These are phyloP conservation scores for Oxyruncus cristatus DNA, from an alignment of 2,113 vertebrate species.

Conservation along the genomic window DNA sequence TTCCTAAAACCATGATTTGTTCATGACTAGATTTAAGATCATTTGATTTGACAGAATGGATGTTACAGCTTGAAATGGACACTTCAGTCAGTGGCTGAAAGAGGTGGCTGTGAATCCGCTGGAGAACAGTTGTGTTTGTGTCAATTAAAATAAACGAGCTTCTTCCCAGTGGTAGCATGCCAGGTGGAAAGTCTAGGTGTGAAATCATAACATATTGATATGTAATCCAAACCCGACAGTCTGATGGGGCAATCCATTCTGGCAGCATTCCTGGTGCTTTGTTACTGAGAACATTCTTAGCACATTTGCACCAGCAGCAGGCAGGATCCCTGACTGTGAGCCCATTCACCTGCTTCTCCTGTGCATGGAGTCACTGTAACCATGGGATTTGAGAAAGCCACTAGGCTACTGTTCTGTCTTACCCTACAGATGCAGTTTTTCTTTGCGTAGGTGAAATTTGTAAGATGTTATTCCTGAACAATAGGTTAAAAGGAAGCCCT, in stretches of 20 bases:
- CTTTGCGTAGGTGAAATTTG: not conserved
- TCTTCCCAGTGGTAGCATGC: not conserved
- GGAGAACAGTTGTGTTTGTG: not conserved
- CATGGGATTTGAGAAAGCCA: not conserved
- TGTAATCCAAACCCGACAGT: accelerated
- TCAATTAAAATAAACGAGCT: not conserved
- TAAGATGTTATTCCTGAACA: not conserved
- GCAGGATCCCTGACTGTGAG: not conserved
- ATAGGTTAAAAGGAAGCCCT: not conserved
- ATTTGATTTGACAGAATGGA: not conserved
- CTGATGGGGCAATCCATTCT: not conserved
- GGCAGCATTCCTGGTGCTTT: not conserved
- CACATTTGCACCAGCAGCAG: not conserved
- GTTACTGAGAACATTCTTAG: not conserved
- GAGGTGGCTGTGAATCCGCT: not conserved
- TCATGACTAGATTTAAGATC: not conserved
- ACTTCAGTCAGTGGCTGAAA: not conserved
- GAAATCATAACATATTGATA: not conserved
- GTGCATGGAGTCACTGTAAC: not conserved
- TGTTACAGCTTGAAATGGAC: not conserved
- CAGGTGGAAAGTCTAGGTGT: not conserved
- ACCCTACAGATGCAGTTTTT: not conserved
- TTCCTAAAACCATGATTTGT: not conserved
- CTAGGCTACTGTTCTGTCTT: not conserved
- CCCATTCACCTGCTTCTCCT: not conserved